Evolutionary conservation across 1,140 invertebrate genomes (phyloP).

Genomic region (Cydia strobilella): DNA sequence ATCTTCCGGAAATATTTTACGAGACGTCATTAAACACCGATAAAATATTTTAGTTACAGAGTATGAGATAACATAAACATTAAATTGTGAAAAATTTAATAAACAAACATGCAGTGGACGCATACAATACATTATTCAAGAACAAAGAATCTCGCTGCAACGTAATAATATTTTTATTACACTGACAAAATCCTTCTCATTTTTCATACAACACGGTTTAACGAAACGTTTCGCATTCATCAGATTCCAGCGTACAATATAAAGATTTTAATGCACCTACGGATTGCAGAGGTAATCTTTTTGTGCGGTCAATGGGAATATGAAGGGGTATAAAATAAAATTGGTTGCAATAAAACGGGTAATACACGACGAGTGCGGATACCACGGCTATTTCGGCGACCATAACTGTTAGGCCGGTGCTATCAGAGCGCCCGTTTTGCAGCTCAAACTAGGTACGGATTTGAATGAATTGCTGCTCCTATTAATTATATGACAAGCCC

Average conservation of each 20-base stretch:
- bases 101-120: constrained; percentile 1
- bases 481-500: background rate
- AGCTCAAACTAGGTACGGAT: constrained; percentile 52
- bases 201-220: constrained; percentile 40
- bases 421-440: constrained; percentile 44
- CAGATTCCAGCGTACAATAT: constrained; percentile 37
- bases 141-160: constrained; percentile 22
- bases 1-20: background rate
- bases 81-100: constrained; percentile 8
- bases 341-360: constrained; percentile 62
- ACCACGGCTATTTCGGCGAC: constrained; percentile 48
- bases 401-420: constrained; percentile 46
- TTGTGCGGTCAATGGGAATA: constrained; percentile 48
- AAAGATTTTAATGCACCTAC: constrained; percentile 51
- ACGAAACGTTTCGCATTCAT: constrained; percentile 38
- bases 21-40: background rate
- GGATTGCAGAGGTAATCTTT: constrained; percentile 43
- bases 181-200: constrained; percentile 38
- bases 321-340: constrained; percentile 62
- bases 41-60: background rate
- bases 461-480: constrained; percentile 43
- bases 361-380: constrained; percentile 50
- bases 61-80: background rate
- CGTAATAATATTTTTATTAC: constrained; percentile 30
- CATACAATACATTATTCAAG: background rate